Evolutionary conservation across 2,888 invertebrate species (phyloP).

Genomic region (Acanthosoma haemorrhoidale): DNA sequence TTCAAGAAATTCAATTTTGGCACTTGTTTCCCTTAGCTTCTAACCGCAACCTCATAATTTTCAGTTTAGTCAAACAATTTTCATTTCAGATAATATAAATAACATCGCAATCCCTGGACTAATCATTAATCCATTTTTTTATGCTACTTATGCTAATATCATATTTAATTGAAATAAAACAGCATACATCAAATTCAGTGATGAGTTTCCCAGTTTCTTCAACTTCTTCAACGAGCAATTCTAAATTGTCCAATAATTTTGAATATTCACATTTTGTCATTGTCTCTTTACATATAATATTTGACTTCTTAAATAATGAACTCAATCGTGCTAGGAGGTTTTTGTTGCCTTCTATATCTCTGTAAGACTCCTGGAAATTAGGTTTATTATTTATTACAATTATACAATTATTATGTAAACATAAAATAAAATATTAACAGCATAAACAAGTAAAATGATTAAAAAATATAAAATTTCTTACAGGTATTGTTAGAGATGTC

Average conservation of each 20-base stretch:
- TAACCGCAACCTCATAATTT: too few species aligned
- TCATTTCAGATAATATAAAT: too few species aligned
- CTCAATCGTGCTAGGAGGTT: constrained; percentile 29
- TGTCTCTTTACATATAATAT: constrained; percentile 59
- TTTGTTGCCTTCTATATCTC: constrained; percentile 9
- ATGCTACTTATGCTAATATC: too few species aligned
- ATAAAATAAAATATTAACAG: not conserved
- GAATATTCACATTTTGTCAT: constrained; percentile 57
- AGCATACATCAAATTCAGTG: constrained; percentile 44
- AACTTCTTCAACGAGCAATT: constrained; percentile 60
- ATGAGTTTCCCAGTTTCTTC: constrained; percentile 45
- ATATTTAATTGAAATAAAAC: too few species aligned
- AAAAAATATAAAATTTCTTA: constrained; percentile 11
- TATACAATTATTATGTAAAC: not conserved
- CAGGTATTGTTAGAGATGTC: constrained; percentile 26
- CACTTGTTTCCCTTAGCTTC: too few species aligned
- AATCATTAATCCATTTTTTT: too few species aligned
- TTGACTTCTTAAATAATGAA: constrained; percentile 55
- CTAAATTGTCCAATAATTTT: constrained; percentile 56
- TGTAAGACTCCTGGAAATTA: not conserved
- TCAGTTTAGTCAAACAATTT: too few species aligned
- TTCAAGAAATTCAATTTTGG: too few species aligned
- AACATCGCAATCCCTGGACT: too few species aligned
- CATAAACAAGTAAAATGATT: not conserved
- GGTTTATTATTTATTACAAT: not conserved